These are phyloP conservation scores for Heterodera carotae DNA, from an alignment of 1,140 invertebrate genomes.

Conservation along the genomic window DNA sequence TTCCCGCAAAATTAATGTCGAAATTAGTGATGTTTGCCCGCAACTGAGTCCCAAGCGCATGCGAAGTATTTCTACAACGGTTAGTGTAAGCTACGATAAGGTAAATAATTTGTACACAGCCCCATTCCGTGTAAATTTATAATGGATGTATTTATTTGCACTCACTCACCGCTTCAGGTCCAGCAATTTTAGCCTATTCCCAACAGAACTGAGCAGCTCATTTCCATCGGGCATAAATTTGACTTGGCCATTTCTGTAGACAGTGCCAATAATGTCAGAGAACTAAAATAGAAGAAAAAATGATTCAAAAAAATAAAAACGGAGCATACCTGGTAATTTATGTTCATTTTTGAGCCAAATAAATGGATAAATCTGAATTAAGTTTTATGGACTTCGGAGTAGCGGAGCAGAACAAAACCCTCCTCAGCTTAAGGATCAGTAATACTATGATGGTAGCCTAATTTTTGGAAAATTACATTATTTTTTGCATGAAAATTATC, in stretches of 20 bases:
- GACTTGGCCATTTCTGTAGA: conserved; percentile 43
- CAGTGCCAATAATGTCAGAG: conserved; percentile 40
- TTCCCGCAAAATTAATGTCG: conserved; percentile 41
- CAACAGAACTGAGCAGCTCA: conserved; percentile 35
- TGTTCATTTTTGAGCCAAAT: conserved; percentile 19
- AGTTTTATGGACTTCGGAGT: no score
- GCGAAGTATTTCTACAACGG: conserved; percentile 41
- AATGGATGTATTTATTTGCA: not conserved
- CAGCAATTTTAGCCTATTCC: conserved; percentile 44
- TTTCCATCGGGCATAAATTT: conserved; percentile 39
- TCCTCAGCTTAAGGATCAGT: no score
- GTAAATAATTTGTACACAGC: no score
- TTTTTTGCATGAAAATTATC: no score
- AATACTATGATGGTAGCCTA: no score
- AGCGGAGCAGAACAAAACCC: no score
- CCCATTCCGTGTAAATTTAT: conserved; percentile 9
- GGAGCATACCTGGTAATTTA: conserved; percentile 20
- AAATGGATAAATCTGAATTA: no score
- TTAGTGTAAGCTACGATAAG: no score
- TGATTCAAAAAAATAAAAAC: not conserved
- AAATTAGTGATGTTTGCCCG: conserved; percentile 34
- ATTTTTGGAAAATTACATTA: no score
- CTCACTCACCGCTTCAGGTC: conserved; percentile 36
- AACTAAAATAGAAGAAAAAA: conserved; percentile 35
- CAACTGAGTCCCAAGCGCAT: conserved; percentile 31